A percentile compares a stretch with the other conserved stretches of the same genome.
These are phyloP conservation scores for Harlomillsia oculata DNA, from an alignment of 1,140 invertebrate genomes.

Conservation along the genomic window DNA sequence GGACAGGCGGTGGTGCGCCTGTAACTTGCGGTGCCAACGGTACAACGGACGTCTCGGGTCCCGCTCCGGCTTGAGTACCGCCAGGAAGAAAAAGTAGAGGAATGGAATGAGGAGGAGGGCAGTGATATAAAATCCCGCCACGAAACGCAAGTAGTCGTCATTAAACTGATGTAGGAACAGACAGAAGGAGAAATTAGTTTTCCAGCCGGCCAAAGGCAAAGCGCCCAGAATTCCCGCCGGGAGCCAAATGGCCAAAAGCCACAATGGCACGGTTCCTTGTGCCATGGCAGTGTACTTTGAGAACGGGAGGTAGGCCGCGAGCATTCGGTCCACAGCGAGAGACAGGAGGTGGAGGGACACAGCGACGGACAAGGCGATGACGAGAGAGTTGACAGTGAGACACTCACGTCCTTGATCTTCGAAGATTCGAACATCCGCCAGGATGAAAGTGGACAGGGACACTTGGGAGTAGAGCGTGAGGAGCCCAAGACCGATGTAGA, in stretches of 20 bases:
- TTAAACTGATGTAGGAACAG: slow-evolving; percentile 34
- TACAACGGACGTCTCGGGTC: slow-evolving; percentile 11
- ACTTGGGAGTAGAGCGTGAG: slow-evolving; percentile 32
- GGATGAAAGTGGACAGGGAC: slow-evolving; percentile 28
- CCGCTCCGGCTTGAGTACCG: slow-evolving; percentile 5
- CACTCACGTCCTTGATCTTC: slow-evolving; percentile 34
- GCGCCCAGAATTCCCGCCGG: slow-evolving; percentile 22
- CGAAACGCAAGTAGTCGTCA: slow-evolving; percentile 31
- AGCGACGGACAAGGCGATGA: slow-evolving; percentile 23
- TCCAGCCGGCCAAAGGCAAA: slow-evolving; percentile 28
- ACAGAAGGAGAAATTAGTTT: slow-evolving; percentile 31
- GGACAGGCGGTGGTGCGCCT: slow-evolving; percentile 29
- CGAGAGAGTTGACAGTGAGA: slow-evolving; percentile 23
- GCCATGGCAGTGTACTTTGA: slow-evolving; percentile 23
- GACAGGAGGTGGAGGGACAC: slow-evolving; percentile 26
- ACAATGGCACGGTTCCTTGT: slow-evolving; percentile 31
- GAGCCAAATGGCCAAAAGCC: slow-evolving; percentile 32
- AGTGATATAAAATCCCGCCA: slow-evolving; percentile 25
- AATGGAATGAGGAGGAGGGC: slow-evolving; percentile 17
- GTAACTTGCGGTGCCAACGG: slow-evolving; percentile 33
- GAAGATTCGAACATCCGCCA: slow-evolving; percentile 26
- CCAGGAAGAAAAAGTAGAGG: slow-evolving; percentile 25
- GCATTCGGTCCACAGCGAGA: slow-evolving; percentile 29
- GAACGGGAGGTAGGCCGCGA: slow-evolving; percentile 26
- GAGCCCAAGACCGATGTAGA: slow-evolving; percentile 25